Percentiles rank a stretch among this genome's conserved stretches.
phyloP scores from a whole-genome alignment of 2,797 vertebrate genomes.

The Scolopax rusticola region DNA sequence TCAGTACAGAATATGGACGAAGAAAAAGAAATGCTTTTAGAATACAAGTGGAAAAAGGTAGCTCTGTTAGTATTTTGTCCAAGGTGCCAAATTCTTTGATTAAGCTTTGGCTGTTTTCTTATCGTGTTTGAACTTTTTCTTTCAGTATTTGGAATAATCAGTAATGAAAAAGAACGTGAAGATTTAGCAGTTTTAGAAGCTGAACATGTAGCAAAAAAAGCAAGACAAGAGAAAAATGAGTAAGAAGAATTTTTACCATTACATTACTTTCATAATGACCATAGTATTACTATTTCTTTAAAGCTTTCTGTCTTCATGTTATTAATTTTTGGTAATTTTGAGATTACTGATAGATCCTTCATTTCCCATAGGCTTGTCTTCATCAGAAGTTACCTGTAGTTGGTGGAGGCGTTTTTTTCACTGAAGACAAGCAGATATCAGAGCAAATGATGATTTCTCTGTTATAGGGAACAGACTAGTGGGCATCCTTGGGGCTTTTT shows the following conservation, averaged over 20 bases:
- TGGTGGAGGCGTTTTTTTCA: neutral
- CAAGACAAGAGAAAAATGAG: constrained; percentile 83
- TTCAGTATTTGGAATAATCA: constrained; percentile 86
- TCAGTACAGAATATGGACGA: constrained; percentile 91
- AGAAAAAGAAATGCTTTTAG: constrained; percentile 94
- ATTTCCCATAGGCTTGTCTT: neutral
- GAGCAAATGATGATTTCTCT: neutral
- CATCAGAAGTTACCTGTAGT: neutral
- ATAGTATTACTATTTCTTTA: neutral
- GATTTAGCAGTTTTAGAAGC: constrained; percentile 81
- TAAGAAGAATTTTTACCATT: constrained; percentile 57
- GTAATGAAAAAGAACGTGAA: constrained; percentile 77
- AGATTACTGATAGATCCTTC: neutral
- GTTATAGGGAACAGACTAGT: neutral
- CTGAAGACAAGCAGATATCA: neutral
- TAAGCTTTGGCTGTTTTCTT: neutral
- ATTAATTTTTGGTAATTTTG: neutral
- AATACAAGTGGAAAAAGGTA: constrained; percentile 96
- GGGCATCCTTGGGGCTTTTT: neutral
- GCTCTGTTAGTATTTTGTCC: neutral
- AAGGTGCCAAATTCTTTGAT: neutral
- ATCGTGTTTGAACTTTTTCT: neutral
- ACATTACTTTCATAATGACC: neutral
- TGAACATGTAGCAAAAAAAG: constrained; percentile 88
- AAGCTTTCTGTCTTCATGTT: neutral